phyloP scores from a whole-genome alignment of 2,797 vertebrate genomes.

The Staurois parvus region DNA sequence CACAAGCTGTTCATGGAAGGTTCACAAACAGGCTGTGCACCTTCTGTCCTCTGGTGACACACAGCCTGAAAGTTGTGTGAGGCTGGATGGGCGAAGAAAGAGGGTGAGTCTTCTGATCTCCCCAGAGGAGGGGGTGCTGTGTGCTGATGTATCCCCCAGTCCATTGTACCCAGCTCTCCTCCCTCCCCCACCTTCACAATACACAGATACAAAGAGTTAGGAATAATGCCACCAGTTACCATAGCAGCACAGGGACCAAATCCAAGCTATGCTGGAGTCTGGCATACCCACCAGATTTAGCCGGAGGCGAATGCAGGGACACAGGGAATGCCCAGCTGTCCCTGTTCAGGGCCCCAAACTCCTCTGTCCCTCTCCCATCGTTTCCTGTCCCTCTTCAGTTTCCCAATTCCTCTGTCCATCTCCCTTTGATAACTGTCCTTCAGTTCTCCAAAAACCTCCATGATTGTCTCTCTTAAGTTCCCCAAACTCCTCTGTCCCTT shows the following conservation, averaged over 20 bases:
- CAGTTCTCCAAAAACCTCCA: too few species aligned
- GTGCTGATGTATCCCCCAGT: neutral
- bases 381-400: too few species aligned
- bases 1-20: too few species aligned
- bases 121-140: neutral
- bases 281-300: conserved; percentile 5
- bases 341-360: neutral
- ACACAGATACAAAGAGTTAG: conserved; percentile 22
- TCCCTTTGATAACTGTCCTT: too few species aligned
- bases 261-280: neutral
- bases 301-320: neutral
- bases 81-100: neutral
- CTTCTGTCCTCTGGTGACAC: too few species aligned
- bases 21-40: too few species aligned
- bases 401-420: too few species aligned
- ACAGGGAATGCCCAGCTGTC: neutral
- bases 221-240: conserved; percentile 21
- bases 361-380: neutral
- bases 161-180: neutral
- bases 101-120: neutral
- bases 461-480: too few species aligned
- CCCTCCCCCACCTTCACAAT: neutral
- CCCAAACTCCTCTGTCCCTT: too few species aligned
- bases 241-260: conserved; percentile 20
- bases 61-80: neutral